These are phyloP conservation scores for Tringa solitaria DNA, from an alignment of 2,113 vertebrate species.

Conservation along the genomic window DNA sequence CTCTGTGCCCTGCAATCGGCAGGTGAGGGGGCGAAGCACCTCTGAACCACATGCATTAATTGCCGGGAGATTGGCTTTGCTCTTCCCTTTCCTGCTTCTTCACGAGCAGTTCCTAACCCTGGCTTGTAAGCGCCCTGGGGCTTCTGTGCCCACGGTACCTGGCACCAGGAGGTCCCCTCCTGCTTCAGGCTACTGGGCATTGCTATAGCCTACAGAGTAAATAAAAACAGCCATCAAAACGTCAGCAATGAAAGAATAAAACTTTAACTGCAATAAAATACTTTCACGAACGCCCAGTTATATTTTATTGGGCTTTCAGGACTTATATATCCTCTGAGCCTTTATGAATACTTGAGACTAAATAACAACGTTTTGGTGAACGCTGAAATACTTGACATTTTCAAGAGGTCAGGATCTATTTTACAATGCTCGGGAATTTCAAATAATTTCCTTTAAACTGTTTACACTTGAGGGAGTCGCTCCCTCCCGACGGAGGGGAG, in stretches of 20 bases:
- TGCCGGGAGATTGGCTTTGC: background rate
- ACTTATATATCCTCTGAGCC: background rate
- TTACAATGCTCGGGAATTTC: background rate
- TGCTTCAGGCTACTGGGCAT: background rate
- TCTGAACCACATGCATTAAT: background rate
- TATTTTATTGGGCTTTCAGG: conserved; percentile 3
- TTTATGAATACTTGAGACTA: background rate
- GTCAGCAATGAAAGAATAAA: background rate
- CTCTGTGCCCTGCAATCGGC: background rate
- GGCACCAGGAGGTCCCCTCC: background rate
- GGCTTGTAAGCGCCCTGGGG: too few species aligned
- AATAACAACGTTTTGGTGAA: background rate
- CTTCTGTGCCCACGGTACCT: rapidly evolving
- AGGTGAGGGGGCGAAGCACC: background rate
- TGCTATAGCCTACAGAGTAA: background rate
- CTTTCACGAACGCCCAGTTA: background rate
- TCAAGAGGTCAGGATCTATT: background rate
- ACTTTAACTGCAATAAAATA: background rate
- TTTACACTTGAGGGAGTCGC: background rate
- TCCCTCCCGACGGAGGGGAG: background rate
- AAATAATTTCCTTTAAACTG: background rate
- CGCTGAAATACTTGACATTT: background rate
- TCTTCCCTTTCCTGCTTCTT: background rate
- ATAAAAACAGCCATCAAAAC: background rate
- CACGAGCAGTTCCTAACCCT: rapidly evolving